Base-by-base conservation (phyloP, 2,888 invertebrate species). In the Eupithecia centaureata region DNA sequence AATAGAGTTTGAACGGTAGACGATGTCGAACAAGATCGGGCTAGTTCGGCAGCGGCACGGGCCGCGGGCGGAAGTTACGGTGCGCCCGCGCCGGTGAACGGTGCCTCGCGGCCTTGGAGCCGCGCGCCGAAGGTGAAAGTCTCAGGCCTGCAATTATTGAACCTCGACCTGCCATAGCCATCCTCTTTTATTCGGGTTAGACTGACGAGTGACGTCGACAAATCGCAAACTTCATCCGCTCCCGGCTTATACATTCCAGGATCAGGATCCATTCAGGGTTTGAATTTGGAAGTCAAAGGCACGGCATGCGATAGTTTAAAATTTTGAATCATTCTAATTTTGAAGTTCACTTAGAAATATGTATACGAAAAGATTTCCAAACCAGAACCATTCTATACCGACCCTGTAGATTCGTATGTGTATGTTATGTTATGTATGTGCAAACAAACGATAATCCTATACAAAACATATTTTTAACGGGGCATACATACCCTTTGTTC, bases 51-150 rank as follows among this genome's bases (percentile, higher is more conserved):
- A 42, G 42, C 73, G 75, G 79, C 79, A 79, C 79, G 80, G 77
- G 78, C 79, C 83, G 81, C 84, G 82, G 79, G 83, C 88, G 89
- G 88, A 88, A 88, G 89, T 85, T 82, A 84, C 87, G 83, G 87
- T 57, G 57, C 57, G 57, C 57, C 57, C 32, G 57, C 57, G 57
- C 32, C 32, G 32, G 57, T 82, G 88, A 89, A 85, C 86, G 89
- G 89, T 84, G 86, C 83, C 84, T 82, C 86, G 75, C 80, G 91
- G 90, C 91, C 90, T 91, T 90, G 91, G 82, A 86, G 85, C 86
- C 84, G 85, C 85, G 88, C 84, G 86, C 82, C 89, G 92, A 92
- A 91, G 92, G 92, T 92, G 92, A 92, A 92, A 92, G 92, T 92
- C 91, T 91, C 86, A 90, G 81, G 83, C 81, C 82, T 80, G 88